A percentile compares a stretch with the other conserved stretches of the same genome.
Conservation (phyloP, 2,797 vertebrate species). For the Sebastes itinus region DNA sequence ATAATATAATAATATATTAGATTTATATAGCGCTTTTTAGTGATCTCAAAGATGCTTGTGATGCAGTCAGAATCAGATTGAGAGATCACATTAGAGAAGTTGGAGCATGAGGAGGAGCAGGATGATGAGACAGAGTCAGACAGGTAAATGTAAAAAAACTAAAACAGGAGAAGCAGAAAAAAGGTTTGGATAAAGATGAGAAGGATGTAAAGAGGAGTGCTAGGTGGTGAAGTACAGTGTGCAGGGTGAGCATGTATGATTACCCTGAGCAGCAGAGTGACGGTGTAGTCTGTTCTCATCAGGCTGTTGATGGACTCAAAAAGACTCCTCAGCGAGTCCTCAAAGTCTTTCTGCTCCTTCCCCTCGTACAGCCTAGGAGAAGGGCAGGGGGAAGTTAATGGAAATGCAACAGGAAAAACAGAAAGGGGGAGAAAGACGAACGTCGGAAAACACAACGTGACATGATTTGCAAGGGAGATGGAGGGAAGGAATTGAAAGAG, state of each 20-base stretch:
- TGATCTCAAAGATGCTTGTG: neutral
- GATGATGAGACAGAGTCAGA: neutral
- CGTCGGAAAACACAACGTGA: neutral
- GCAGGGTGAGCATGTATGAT: neutral
- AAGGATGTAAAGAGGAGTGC: neutral
- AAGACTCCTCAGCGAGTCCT: conserved; percentile 92
- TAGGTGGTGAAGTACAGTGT: neutral
- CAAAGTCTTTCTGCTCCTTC: conserved; percentile 95
- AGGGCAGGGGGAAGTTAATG: conserved; percentile 7
- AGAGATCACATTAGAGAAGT: neutral
- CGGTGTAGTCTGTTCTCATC: conserved; percentile 92
- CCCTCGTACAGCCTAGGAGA: conserved; percentile 91
- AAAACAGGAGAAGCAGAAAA: neutral
- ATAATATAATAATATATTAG: too few species aligned
- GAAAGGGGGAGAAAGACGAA: neutral
- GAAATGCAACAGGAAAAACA: conserved; percentile 3
- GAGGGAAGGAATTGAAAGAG: neutral
- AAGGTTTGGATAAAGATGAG: neutral
- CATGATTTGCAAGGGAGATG: neutral
- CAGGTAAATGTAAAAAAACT: neutral
- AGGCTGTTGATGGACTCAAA: conserved; percentile 98
- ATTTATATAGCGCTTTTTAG: too few species aligned
- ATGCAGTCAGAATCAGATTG: conserved; percentile 10
- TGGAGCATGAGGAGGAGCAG: neutral
- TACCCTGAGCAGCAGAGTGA: conserved; percentile 92